phyloP scores from a whole-genome alignment of 1,140 invertebrate genomes.

The Drosophila kurseongensis region DNA sequence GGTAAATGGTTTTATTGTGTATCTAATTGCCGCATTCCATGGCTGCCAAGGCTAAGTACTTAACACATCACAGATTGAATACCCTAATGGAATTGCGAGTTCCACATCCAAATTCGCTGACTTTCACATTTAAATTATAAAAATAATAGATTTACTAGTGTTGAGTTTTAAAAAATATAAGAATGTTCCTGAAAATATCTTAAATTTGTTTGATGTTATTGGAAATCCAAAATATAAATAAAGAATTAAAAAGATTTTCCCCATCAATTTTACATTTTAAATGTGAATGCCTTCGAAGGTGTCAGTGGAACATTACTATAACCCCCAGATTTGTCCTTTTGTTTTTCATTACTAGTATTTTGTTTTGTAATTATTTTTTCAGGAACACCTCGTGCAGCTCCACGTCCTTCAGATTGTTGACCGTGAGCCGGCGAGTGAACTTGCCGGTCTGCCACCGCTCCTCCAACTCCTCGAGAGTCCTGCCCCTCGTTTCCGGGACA shows the following conservation, averaged over 20 bases:
- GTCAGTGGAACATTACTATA: constrained; percentile 4
- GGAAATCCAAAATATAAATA: too few species aligned
- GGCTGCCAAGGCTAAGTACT: constrained; percentile 73
- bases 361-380: constrained; percentile 34
- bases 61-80: constrained; percentile 78
- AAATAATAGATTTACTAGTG: background rate
- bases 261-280: too few species aligned
- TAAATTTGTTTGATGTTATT: too few species aligned
- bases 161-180: background rate
- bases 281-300: background rate
- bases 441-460: constrained; percentile 85
- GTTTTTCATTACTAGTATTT: background rate
- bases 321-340: constrained; percentile 16
- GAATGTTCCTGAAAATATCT: too few species aligned
- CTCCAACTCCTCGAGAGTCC: constrained; percentile 90
- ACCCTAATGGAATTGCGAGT: constrained; percentile 3
- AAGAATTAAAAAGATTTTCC: too few species aligned
- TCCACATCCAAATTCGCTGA: background rate
- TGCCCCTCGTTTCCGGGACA: constrained; percentile 93
- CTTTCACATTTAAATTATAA: background rate
- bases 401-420: constrained; percentile 64
- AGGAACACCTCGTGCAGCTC: constrained; percentile 67
- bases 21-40: constrained; percentile 48
- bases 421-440: constrained; percentile 33
- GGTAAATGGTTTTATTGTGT: constrained; percentile 45